Evolutionary conservation across 2,888 invertebrate genomes (phyloP).

Genomic region (Hydrotaea diabolus): DNA sequence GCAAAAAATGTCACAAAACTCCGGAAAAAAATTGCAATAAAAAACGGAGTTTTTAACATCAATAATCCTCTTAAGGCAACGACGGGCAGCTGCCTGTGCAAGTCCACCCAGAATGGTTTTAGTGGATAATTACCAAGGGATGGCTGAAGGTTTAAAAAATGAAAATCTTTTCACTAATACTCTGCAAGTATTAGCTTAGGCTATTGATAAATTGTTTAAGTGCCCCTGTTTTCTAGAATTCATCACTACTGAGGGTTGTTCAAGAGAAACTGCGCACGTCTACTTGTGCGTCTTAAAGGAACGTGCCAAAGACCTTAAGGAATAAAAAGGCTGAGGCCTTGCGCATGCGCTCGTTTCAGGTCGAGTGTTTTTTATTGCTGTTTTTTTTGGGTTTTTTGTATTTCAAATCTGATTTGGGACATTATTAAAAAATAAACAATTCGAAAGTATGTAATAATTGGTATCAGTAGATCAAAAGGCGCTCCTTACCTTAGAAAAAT

Average conservation of each 20-base stretch:
- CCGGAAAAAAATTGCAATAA: constrained; percentile 56
- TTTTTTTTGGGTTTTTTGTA: too few relatives aligned
- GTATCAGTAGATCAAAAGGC: too few relatives aligned
- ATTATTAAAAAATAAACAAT: too few relatives aligned
- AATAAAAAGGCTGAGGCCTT: not conserved
- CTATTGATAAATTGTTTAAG: not conserved
- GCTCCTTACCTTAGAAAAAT: too few relatives aligned
- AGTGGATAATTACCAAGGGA: constrained; percentile 36
- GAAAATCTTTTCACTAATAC: not conserved
- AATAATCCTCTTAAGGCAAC: constrained; percentile 70
- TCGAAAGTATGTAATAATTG: too few relatives aligned
- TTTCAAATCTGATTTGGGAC: too few relatives aligned
- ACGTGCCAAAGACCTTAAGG: constrained; percentile 13
- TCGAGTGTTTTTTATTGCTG: too few relatives aligned
- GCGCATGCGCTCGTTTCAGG: not conserved
- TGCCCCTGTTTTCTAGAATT: not conserved
- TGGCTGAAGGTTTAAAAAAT: not conserved
- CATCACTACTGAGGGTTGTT: not conserved
- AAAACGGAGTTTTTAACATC: constrained; percentile 45
- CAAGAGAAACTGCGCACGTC: not conserved
- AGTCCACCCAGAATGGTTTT: constrained; percentile 41
- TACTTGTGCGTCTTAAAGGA: constrained; percentile 5
- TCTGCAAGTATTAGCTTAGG: not conserved
- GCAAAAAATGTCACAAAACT: constrained; percentile 49
- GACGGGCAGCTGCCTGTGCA: constrained; percentile 63